Conservation (phyloP, 2,888 invertebrate genomes). For the Ernsta delagoae region DNA sequence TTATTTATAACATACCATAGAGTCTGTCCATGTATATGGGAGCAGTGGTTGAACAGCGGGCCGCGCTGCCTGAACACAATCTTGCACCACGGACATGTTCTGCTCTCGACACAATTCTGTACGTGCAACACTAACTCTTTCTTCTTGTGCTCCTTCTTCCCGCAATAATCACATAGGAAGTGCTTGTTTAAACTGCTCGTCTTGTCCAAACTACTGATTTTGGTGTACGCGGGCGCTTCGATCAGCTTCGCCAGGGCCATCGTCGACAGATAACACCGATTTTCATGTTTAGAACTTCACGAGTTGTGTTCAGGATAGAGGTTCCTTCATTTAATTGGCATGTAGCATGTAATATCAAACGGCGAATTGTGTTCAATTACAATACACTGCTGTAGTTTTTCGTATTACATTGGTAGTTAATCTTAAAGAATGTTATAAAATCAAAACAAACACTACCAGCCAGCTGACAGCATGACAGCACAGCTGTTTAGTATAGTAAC, state of each 20-base stretch:
- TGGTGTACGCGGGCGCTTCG: background rate
- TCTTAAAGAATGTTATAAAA: no score
- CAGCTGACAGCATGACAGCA: no score
- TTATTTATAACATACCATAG: background rate
- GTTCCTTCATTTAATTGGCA: no score
- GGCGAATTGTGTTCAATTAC: no score
- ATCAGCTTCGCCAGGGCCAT: constrained; percentile 3
- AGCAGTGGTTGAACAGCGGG: constrained; percentile 1
- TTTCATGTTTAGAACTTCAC: background rate
- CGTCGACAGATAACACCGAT: background rate
- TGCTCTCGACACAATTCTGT: background rate
- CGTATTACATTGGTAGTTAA: no score
- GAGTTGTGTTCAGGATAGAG: no score
- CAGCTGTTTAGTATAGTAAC: no score
- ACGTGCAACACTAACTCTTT: background rate
- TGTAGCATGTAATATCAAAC: no score
- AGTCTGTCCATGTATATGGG: constrained; percentile 10
- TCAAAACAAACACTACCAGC: no score
- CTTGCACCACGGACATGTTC: constrained; percentile 22
- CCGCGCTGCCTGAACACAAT: constrained; percentile 25
- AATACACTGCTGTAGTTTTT: no score
- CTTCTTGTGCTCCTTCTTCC: background rate
- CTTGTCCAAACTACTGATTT: background rate
- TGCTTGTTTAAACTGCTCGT: constrained; percentile 3
- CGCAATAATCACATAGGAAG: constrained; percentile 14